Evolutionary conservation across 2,797 vertebrate species (phyloP).

Genomic region (Lepilemur septentrionalis): DNA sequence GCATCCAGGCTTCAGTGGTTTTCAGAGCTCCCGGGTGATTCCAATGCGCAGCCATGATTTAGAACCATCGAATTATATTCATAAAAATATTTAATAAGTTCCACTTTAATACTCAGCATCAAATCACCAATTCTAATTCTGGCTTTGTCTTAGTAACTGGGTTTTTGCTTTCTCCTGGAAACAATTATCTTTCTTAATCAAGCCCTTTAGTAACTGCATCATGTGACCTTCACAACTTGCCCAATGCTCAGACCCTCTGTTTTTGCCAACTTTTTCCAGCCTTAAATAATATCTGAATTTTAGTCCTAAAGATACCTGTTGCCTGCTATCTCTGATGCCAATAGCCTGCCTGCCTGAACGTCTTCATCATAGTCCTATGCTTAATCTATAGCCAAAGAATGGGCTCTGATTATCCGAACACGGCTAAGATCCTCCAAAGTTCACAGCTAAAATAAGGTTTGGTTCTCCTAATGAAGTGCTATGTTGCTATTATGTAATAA

Average conservation of each 20-base stretch:
- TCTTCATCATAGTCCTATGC: background rate
- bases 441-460: background rate
- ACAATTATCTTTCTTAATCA: slow-evolving; percentile 41
- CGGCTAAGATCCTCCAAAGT: background rate
- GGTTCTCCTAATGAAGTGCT: background rate
- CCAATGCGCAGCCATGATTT: background rate
- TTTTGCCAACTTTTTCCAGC: slow-evolving; percentile 8
- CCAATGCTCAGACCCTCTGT: background rate
- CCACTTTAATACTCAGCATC: background rate
- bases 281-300: slow-evolving; percentile 45
- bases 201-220: background rate
- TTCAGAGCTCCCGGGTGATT: background rate
- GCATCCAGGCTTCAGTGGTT: background rate
- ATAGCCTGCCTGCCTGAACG: background rate
- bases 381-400: background rate
- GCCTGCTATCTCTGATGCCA: background rate
- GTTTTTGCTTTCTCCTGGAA: background rate
- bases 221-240: background rate
- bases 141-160: background rate
- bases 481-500: background rate
- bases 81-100: slow-evolving; percentile 25
- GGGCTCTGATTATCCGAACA: background rate
- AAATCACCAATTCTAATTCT: slow-evolving; percentile 34
- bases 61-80: background rate
- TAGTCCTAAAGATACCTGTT: background rate